Base-by-base conservation (phyloP, 2,797 vertebrate species). In the Dallia pectoralis region DNA sequence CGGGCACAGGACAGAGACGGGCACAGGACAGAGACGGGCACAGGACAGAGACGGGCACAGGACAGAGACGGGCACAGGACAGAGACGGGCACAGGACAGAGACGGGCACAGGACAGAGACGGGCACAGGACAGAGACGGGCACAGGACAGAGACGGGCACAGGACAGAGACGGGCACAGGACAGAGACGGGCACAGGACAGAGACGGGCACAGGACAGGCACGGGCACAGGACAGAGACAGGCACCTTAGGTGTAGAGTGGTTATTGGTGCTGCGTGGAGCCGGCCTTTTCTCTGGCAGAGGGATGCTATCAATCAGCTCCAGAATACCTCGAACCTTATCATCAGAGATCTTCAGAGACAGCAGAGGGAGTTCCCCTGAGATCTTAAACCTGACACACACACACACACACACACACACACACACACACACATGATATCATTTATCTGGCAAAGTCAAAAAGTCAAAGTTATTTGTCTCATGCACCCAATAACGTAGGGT, bases 251-350 rank as follows among this genome's bases (percentile, higher is more conserved):
- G 49, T 27, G 88, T 80, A 75, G 84, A 72, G 77, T 92, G 93
- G 48, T 77, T 3, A 77, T 75, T 77, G 22, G 86, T 77, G 75
- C 70, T 75, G 36, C 86, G 84, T 4, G 90, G 74, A 66, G 89
- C 81, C 81, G 94, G 82, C 72, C 69, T 84, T 79, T 90, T 93
- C 90, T 95, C 87, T 27, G 96, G 96, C 76, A 95, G 93, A 1
- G 98, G 97, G 90, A 99, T 98, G 78, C 97, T 98, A 8, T 97
- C 93, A 65, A 98, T 84, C 81, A 99, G 87, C 79, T 94, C 91
- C 87, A 99, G 85, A 73, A 98, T 93, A 56, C 93, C 94, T 76
- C 90, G 92, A 19, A 99, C 84, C 89, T 97, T 98, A 81, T 94
- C 90, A 81, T 99, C 98, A 33, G 97, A 98, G 81, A 99, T 95